Evolutionary conservation across 1,140 invertebrate genomes (phyloP), one percentile per base, ranked within the genome.

Genomic region (Drosophila teissieri): DNA sequence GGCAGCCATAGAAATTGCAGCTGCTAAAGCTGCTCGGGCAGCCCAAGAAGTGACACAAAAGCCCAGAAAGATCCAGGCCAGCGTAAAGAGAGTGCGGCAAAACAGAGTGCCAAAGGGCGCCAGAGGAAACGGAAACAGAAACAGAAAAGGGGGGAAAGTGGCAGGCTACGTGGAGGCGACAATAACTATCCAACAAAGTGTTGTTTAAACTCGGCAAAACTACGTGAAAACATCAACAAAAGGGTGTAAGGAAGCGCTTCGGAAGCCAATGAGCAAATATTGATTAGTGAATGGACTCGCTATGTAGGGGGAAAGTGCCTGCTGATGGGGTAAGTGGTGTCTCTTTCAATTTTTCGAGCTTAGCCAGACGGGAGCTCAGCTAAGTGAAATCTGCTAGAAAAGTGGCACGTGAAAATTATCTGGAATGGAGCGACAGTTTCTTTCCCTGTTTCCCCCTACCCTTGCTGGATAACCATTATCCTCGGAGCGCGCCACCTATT

Each of bases 11-110:
- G 56, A 78, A 85, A 78, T 45, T 61, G 76, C 58, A 64, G 69
- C 69, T 55, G 48, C 52, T 49, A 49, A 70, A 70, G 68, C 68
- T 70, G 44, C 68, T 34, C 68, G 65, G 48, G 58, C 69, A 84
- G 64, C 60, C 77, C 48, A 72, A 76, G 76, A 76, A 81, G 44
- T 80, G 70, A 81, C 73, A 78, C 80, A 58, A 79, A 83, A 84
- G 73, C 61, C 57, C 17, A 57, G 60, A 63, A 63, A 88, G 65
- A 85, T 82, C 42, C 83, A 78, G 82, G 83, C 48, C 82, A 81
- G 57, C 62, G 74, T 24, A 53, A 73, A 64, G 65, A 40, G 45
- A 45, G 48, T 37, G 17, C 37, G 58, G 31, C 40, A 14, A 45
- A 44, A 52, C 22, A 5, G 60, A 34, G 39, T 22, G 72, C 57